A percentile compares a stretch with the other conserved stretches of the same genome.
These are phyloP conservation scores for Orientallactaga bullata DNA, from an alignment of 2,113 vertebrate species.

Conservation along the genomic window DNA sequence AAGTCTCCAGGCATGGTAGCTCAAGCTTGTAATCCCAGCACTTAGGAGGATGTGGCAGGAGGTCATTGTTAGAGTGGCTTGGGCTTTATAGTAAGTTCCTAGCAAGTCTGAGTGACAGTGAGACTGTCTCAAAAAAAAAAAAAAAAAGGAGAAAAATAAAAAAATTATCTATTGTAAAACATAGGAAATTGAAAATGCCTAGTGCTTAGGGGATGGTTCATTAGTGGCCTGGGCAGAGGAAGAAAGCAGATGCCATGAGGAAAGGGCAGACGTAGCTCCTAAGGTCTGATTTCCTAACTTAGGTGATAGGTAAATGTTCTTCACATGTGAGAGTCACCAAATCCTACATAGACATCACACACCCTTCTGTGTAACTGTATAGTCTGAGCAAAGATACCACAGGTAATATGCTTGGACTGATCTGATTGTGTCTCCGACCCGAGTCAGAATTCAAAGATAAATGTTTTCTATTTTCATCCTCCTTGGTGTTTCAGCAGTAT, in stretches of 20 bases:
- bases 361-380: not conserved
- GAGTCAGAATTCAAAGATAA: too few relatives aligned
- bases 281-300: not conserved
- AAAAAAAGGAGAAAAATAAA: too few relatives aligned
- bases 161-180: not conserved
- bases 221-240: not conserved
- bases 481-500: not conserved
- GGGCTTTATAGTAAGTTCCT: not conserved
- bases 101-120: not conserved
- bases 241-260: not conserved
- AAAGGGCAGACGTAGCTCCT: not conserved
- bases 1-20: not conserved
- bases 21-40: not conserved
- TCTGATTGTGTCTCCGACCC: too few relatives aligned
- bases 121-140: not conserved
- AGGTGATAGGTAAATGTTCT: not conserved
- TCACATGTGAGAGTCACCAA: too few relatives aligned
- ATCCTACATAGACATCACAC: not conserved
- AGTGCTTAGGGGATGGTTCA: not conserved
- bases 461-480: constrained; percentile 9
- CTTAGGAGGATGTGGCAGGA: not conserved
- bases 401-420: too few relatives aligned
- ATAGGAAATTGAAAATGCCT: not conserved
- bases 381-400: too few relatives aligned
- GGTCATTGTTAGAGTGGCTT: not conserved